Evolutionary conservation across 2,797 vertebrate genomes (phyloP).

Genomic region (Silurus lanzhouensis): DNA sequence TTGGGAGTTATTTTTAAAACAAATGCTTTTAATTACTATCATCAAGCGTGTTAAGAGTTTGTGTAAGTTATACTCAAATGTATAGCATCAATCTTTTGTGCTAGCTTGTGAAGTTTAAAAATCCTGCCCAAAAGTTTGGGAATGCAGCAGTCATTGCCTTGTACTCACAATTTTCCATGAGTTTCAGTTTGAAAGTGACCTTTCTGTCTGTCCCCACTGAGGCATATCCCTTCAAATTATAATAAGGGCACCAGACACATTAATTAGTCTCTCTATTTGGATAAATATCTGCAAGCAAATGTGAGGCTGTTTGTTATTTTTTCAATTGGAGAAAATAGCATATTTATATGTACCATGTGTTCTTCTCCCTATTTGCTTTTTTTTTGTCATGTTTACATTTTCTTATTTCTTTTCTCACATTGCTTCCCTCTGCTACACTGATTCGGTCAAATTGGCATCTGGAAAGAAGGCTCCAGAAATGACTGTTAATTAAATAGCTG

Average conservation of each 20-base stretch:
- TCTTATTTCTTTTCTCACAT: conserved; percentile 41
- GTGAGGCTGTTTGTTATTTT: conserved; percentile 81
- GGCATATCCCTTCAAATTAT: conserved; percentile 78
- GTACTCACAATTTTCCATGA: conserved; percentile 59
- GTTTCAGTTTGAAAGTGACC: conserved; percentile 74
- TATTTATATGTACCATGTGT: conserved; percentile 42
- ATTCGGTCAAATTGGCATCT: conserved; percentile 65
- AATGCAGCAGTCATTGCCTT: neutral
- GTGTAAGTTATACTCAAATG: neutral
- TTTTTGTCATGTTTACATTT: conserved; percentile 27
- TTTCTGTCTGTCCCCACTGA: conserved; percentile 72
- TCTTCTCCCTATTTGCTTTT: conserved; percentile 21
- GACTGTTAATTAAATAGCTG: conserved; percentile 82
- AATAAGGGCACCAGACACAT: conserved; percentile 88
- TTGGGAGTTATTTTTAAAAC: neutral
- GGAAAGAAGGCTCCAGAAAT: conserved; percentile 74
- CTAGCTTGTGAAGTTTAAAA: conserved; percentile 28
- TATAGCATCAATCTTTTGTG: conserved; percentile 3
- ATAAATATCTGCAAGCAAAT: conserved; percentile 81
- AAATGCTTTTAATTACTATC: conserved; percentile 1
- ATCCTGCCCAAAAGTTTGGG: conserved; percentile 32
- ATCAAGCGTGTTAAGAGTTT: neutral
- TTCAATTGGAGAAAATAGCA: conserved; percentile 59
- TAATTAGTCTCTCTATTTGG: conserved; percentile 93
- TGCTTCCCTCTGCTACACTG: conserved; percentile 49